Percentiles rank a stretch among this genome's conserved stretches.
Conservation (phyloP, 23 tunicate genomes). For the Ascidia mentula region DNA sequence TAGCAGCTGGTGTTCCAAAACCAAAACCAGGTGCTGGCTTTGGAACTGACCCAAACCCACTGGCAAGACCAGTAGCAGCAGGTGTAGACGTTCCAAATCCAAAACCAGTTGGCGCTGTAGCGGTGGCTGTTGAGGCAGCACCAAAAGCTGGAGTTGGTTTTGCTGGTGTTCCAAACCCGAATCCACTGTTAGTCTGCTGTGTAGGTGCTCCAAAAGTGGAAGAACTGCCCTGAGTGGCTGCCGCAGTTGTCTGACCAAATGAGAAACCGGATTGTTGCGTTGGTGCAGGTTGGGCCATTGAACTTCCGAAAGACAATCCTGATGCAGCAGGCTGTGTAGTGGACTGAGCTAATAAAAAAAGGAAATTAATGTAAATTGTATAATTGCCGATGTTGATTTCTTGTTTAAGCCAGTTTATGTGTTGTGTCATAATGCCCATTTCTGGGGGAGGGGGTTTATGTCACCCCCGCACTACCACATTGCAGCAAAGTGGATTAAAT, state of each 20-base stretch:
- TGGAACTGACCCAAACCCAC: constrained; percentile 17
- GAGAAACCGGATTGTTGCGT: constrained; percentile 15
- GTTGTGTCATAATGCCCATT: no score
- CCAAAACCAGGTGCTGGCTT: constrained; percentile 10
- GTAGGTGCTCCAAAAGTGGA: constrained; percentile 25
- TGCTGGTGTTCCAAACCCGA: constrained; percentile 28
- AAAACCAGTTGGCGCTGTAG: constrained; percentile 21
- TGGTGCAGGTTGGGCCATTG: constrained; percentile 6
- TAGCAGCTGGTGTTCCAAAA: constrained; percentile 7
- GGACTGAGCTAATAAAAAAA: no score
- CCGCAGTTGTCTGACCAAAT: background rate
- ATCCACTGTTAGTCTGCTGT: constrained; percentile 9
- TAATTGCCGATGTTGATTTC: no score
- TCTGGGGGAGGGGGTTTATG: no score
- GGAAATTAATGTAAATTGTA: no score
- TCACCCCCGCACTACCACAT: no score
- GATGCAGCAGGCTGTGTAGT: no score
- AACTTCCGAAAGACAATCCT: no score
- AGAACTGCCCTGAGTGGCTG: background rate
- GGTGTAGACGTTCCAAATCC: constrained; percentile 2
- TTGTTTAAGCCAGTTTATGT: no score
- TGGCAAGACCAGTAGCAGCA: background rate
- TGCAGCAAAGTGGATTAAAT: no score
- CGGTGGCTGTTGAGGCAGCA: background rate
- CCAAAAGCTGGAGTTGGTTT: background rate